Evolutionary conservation across 2,797 vertebrate species (phyloP), one percentile per base, ranked within the genome.

Genomic region (Amniataba percoides): DNA sequence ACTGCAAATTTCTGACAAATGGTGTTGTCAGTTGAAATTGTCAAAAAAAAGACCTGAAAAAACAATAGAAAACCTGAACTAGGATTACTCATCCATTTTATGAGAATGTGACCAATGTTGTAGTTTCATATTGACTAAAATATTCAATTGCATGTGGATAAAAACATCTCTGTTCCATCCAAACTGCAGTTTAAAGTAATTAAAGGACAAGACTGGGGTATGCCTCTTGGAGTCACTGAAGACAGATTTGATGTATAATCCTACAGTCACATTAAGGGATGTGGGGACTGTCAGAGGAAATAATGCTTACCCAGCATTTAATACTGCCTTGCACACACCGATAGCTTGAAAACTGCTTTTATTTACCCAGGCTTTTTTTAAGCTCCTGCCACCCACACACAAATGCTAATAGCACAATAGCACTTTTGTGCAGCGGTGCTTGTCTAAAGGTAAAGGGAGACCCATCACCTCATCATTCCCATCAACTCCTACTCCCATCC

Each of bases 401-500:
- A 90, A 93, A 95, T 94, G 94, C 93, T 95, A 96, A 96, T 95
- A 94, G 90, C 94, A 91, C 90, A 91, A 94, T 91, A 88, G 91
- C 94, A 94, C 94, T 95, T 93, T 95, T 92, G 85, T 79, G 15
- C 88, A 83, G 92, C 92, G 85, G 88, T 89, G 93, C 93, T 95
- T 93, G 93, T 95, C 93, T 93, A 94, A 94, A 94, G 94, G 92
- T 93, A 95, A 94, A 95, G 94, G 94, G 88, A 93, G 93, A 93
- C 92, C 92, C 92, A 91, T 94, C 94, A 94, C 93, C 93, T 92
- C 92, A 93, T 93, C 94, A 95, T 94, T 94, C 93, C 93, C 94
- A 96, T 95, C 94, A 94, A 95, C 95, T 96, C 95, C 95, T 95
- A 96, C 95, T 95, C 93, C 93, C 85, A 88, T 94, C 92, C 94